Conservation (phyloP, 1,140 invertebrate genomes). For the Chlorops oryzae region DNA sequence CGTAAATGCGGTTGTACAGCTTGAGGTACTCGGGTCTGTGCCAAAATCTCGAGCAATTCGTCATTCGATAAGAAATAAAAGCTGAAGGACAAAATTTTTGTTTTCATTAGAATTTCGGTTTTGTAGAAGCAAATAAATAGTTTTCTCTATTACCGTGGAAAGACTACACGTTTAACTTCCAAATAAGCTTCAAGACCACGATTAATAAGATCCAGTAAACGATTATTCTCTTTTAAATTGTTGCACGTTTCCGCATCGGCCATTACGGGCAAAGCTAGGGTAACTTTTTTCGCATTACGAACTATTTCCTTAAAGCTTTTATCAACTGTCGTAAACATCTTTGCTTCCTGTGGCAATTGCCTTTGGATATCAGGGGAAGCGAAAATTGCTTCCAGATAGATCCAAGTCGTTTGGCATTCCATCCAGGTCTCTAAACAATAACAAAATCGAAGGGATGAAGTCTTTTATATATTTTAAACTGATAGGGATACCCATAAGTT, state of each 20-base stretch:
- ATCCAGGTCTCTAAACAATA: conserved; percentile 68
- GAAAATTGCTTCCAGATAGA: conserved; percentile 84
- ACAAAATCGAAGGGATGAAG: background rate
- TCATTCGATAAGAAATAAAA: conserved; percentile 95
- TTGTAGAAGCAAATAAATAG: background rate
- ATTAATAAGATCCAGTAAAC: conserved; percentile 71
- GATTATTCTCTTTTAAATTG: conserved; percentile 67
- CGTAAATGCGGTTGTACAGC: conserved; percentile 82
- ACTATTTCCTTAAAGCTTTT: conserved; percentile 84
- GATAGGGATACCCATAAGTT: background rate
- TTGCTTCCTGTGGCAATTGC: conserved; percentile 77
- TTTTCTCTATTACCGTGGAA: conserved; percentile 57
- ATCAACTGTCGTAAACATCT: conserved; percentile 76
- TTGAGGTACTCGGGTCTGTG: conserved; percentile 78
- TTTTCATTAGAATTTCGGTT: background rate
- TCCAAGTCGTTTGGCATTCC: conserved; percentile 75
- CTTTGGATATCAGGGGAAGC: conserved; percentile 83
- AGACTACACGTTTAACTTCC: conserved; percentile 83
- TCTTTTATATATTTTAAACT: background rate
- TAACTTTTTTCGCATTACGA: conserved; percentile 63
- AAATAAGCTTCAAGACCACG: conserved; percentile 75
- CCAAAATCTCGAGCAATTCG: conserved; percentile 85
- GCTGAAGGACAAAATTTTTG: conserved; percentile 14
- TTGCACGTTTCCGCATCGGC: conserved; percentile 63
- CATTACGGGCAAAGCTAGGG: conserved; percentile 63